Evolutionary conservation across 2,888 invertebrate genomes (phyloP).

Genomic region (Lysandra bellargus): DNA sequence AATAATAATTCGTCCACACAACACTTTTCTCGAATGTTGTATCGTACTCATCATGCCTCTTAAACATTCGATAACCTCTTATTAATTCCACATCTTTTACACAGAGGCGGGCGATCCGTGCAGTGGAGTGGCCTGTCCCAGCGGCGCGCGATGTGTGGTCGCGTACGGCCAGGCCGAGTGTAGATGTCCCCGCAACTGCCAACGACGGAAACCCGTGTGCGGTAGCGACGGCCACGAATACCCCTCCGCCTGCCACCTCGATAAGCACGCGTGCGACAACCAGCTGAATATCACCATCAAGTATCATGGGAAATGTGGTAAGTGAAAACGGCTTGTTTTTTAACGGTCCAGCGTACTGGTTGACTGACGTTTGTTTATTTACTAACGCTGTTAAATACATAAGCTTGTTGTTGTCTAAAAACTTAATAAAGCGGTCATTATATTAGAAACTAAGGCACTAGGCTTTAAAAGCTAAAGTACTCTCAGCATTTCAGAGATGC

Average conservation of each 20-base stretch:
- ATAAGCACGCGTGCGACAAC: constrained; percentile 87
- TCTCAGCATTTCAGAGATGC: too few species aligned
- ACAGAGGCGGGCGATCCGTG: constrained; percentile 87
- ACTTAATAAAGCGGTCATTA: too few species aligned
- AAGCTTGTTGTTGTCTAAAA: too few species aligned
- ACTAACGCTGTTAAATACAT: too few species aligned
- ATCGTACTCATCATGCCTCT: neutral
- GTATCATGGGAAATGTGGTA: constrained; percentile 93
- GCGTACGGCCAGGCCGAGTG: constrained; percentile 84
- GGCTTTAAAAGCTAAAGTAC: too few species aligned
- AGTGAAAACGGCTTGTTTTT: constrained; percentile 52
- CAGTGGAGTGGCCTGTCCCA: constrained; percentile 83
- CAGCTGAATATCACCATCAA: constrained; percentile 88
- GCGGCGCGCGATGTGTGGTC: constrained; percentile 84
- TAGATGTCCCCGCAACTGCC: constrained; percentile 81
- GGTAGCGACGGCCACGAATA: constrained; percentile 93
- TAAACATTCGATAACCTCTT: neutral
- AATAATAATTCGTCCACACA: too few species aligned
- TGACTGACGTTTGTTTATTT: too few species aligned
- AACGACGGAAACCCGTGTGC: constrained; percentile 90
- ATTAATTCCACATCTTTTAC: constrained; percentile 1
- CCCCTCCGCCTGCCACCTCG: constrained; percentile 92
- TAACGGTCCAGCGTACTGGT: too few species aligned
- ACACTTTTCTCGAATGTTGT: too few species aligned
- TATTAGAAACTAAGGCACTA: too few species aligned